Percentiles rank a stretch among this genome's conserved stretches.
Conservation (phyloP, 2,113 vertebrate genomes). For the Montifringilla adamsi region DNA sequence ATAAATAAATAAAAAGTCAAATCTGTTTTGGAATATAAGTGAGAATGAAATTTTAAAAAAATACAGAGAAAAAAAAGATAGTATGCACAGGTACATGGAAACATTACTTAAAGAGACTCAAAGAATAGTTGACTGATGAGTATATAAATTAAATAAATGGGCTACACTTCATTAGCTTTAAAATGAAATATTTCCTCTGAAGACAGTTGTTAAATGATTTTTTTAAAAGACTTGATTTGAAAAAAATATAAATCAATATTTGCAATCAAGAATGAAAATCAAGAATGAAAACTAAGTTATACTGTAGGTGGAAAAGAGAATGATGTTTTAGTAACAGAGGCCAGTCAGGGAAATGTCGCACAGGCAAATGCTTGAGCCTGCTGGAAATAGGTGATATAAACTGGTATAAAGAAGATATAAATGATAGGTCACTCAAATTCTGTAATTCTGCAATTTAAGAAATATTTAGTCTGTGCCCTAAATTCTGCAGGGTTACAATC, state of each 20-base stretch:
- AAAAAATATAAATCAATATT: neutral
- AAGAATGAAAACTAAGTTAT: neutral
- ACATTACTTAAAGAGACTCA: neutral
- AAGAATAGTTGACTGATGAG: neutral
- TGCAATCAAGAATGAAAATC: neutral
- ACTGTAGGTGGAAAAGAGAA: neutral
- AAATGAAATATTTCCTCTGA: neutral
- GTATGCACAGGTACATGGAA: neutral
- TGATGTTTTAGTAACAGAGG: neutral
- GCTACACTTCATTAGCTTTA: neutral
- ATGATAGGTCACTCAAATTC: neutral
- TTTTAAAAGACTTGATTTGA: neutral
- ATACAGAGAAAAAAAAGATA: neutral
- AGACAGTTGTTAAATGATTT: neutral
- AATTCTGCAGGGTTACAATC: neutral
- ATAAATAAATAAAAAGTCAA: too few species aligned
- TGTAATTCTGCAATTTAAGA: neutral
- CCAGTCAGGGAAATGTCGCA: neutral
- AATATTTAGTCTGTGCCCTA: constrained; percentile 26
- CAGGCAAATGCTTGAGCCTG: neutral
- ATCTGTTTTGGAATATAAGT: neutral
- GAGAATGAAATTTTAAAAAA: neutral
- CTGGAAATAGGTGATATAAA: neutral
- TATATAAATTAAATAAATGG: neutral
- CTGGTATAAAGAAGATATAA: neutral